phyloP scores from a whole-genome alignment of 2,888 invertebrate genomes.

The Plagodis dolabraria region DNA sequence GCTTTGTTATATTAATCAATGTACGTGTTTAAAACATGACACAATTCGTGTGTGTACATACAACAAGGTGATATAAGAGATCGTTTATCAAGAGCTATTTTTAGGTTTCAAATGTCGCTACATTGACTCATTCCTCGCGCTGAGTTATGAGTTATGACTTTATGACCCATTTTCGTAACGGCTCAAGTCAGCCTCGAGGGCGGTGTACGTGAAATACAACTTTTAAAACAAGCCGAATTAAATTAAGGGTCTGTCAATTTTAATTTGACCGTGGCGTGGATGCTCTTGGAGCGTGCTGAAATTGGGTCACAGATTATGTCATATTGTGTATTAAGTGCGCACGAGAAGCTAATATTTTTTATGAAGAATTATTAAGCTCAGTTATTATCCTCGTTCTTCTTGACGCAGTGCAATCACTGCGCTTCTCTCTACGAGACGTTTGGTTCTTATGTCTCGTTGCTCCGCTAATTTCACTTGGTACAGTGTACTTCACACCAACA shows the following conservation, averaged over 20 bases:
- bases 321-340: no score
- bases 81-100: slow-evolving; percentile 22
- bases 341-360: no score
- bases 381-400: no score
- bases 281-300: not conserved
- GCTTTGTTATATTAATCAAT: not conserved
- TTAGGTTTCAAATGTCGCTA: slow-evolving; percentile 18
- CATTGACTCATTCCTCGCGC: slow-evolving; percentile 7
- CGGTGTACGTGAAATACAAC: slow-evolving; percentile 7
- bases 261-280: slow-evolving; percentile 2
- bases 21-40: not conserved
- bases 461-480: no score
- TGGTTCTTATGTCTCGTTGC: no score
- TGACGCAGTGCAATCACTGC: no score
- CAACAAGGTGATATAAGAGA: slow-evolving; percentile 3
- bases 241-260: slow-evolving; percentile 3
- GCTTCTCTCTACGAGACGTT: no score
- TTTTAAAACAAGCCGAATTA: not conserved
- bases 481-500: no score
- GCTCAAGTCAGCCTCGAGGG: slow-evolving; percentile 9
- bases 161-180: slow-evolving; percentile 8
- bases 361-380: no score
- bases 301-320: no score
- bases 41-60: slow-evolving; percentile 1
- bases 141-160: slow-evolving; percentile 6